Base-by-base conservation (phyloP, 2,113 vertebrate genomes). In the Peromyscus leucopus region DNA sequence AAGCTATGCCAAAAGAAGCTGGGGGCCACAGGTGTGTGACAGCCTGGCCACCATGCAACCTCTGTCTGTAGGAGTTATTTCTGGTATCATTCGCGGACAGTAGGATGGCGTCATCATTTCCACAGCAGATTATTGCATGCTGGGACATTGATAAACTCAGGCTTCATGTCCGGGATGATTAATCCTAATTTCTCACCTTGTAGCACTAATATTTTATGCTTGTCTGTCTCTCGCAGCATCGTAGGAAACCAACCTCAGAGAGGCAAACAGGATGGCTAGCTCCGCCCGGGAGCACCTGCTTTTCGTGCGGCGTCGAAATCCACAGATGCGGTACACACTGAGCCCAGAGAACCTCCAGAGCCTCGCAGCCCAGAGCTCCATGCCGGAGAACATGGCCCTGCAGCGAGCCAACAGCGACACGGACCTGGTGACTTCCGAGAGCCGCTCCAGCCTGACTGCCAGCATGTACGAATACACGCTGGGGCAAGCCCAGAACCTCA, bases 271-370 rank as follows among this genome's bases (percentile, higher is more conserved):
- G 65, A 99, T 99, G 98, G 98, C 99, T 7, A 99, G 99, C 75
- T 99, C 99, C 88, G 99, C 99, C 36, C 99, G 99, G 19, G 99
- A 99, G 31, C 99, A 99, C 96, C 97, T 99, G 96, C 99, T 99
- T 16, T 99, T 99, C 6, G 99, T 99, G 24, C 98, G 99, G 11
- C 99, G 99, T 4, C 99, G 99, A 59, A 99, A 99, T 97, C 99
- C 99, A 0, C 99, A 99, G 97, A 98, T 99, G 4, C 99, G 99
- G 0, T 99, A 99, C 96, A 99, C 99, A 0, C 98, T 99, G 96
- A 99, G 99, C 98, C 99, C 99, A 0, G 99, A 99, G 96, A 99
- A 99, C 98, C 99, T 99, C 59, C 99, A 99, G 93, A 99, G 99
- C 80, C 96, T 99, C 88, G 98, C 99, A 0, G 99, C 99, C 22